A percentile compares a stretch with the other conserved stretches of the same genome.
Evolutionary conservation across 2,888 invertebrate genomes (phyloP).

Genomic region (Epinotia brunnichana): DNA sequence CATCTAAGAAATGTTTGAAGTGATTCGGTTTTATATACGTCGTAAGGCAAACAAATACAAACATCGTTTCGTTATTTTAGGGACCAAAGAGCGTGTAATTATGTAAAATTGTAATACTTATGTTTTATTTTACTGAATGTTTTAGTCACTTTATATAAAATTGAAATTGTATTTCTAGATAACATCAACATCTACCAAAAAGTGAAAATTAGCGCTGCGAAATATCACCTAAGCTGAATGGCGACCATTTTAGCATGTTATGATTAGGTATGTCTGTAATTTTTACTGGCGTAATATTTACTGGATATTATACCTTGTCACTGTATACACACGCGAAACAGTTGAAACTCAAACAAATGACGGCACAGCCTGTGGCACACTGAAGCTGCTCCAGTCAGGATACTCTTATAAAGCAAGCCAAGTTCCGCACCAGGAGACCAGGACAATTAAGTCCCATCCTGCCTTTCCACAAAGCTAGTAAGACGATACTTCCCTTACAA

Average conservation of each 20-base stretch:
- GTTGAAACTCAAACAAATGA: slow-evolving; percentile 6
- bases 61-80: background rate
- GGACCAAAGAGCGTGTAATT: background rate
- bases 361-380: slow-evolving; percentile 58
- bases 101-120: too few relatives aligned
- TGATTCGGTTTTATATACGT: background rate
- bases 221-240: too few relatives aligned
- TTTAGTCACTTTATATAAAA: too few relatives aligned
- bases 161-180: too few relatives aligned
- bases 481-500: slow-evolving; percentile 81
- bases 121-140: too few relatives aligned
- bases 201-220: too few relatives aligned
- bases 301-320: background rate
- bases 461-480: slow-evolving; percentile 75
- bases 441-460: slow-evolving; percentile 77
- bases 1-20: background rate
- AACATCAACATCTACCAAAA: too few relatives aligned
- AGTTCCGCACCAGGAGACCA: slow-evolving; percentile 71
- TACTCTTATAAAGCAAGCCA: slow-evolving; percentile 73
- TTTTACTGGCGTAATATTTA: too few relatives aligned
- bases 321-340: slow-evolving; percentile 27
- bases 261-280: too few relatives aligned
- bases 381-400: slow-evolving; percentile 65
- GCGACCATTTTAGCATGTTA: too few relatives aligned
- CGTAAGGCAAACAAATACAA: background rate